These are phyloP conservation scores for Camponotus fellah DNA, from an alignment of 2,888 invertebrate species.

Conservation along the genomic window DNA sequence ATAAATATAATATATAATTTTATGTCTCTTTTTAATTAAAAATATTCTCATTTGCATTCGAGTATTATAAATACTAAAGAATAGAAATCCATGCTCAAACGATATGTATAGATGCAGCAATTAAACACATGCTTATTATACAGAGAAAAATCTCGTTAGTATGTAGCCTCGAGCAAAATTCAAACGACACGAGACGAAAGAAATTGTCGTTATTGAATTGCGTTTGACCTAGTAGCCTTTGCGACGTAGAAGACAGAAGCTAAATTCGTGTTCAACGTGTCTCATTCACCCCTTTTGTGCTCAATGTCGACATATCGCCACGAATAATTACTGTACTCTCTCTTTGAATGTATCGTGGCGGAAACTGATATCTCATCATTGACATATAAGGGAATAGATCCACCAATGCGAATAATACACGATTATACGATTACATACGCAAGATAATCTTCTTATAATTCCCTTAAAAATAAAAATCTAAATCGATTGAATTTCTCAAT, in stretches of 20 bases:
- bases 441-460: neutral
- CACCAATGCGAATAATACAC: neutral
- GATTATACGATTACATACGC: neutral
- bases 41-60: neutral
- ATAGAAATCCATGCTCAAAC: neutral
- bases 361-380: conserved; percentile 9
- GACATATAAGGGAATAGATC: neutral
- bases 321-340: neutral
- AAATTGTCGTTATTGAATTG: conserved; percentile 24
- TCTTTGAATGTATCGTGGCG: neutral
- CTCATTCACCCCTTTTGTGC: conserved; percentile 20
- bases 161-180: conserved; percentile 13
- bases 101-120: neutral
- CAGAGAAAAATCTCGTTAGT: neutral
- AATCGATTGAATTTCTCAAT: neutral
- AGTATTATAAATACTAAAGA: conserved; percentile 22
- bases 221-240: conserved; percentile 51
- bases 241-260: neutral
- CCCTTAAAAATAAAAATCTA: neutral
- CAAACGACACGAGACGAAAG: neutral
- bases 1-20: neutral
- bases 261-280: conserved; percentile 27
- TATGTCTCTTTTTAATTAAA: conserved; percentile 14
- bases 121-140: conserved; percentile 19
- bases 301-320: neutral